phyloP scores from a whole-genome alignment of 1,140 invertebrate genomes.

The Sinonovacula constricta region DNA sequence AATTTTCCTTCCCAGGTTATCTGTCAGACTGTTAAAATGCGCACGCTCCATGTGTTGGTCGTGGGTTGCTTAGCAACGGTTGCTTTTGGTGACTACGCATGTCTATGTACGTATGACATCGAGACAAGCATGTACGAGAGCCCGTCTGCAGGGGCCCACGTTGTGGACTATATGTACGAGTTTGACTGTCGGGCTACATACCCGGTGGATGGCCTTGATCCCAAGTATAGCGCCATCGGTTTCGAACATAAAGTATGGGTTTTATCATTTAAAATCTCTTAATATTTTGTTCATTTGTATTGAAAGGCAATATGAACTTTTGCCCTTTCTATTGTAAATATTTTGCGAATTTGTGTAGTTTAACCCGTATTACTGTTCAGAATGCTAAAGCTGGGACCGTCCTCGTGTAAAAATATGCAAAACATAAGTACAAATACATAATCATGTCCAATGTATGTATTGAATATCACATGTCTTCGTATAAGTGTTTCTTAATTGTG shows the following conservation, averaged over 20 bases:
- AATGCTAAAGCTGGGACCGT: no score
- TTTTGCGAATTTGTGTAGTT: neutral
- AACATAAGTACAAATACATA: neutral
- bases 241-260: conserved; percentile 12
- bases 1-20: no score
- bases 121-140: conserved; percentile 3
- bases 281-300: neutral
- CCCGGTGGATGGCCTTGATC: conserved; percentile 3
- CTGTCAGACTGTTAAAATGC: no score
- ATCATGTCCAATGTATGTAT: no score
- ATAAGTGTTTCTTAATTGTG: no score
- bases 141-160: neutral
- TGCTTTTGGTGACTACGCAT: conserved; percentile 17
- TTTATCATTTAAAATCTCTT: neutral
- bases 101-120: conserved; percentile 31
- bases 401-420: neutral
- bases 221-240: conserved; percentile 2
- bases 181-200: conserved; percentile 35
- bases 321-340: neutral
- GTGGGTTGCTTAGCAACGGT: no score
- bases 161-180: conserved; percentile 31
- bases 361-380: no score
- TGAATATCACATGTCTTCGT: no score
- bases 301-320: neutral
- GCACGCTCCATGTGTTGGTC: no score